Conservation (phyloP, 2,888 invertebrate genomes). For the Macaria notata region DNA sequence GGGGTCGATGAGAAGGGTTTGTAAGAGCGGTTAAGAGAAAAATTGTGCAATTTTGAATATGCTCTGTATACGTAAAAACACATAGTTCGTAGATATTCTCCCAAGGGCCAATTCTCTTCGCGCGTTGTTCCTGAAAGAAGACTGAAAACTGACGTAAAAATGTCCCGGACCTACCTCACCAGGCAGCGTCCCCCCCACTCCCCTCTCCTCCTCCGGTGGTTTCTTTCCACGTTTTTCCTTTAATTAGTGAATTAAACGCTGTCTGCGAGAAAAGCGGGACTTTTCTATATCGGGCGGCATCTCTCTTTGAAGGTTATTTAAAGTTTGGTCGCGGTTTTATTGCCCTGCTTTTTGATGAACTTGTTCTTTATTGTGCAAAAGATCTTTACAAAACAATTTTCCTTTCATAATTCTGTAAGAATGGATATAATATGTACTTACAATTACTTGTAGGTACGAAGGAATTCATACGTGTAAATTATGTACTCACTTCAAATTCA, state of each 20-base stretch:
- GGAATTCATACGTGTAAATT: no score
- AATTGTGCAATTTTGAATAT: no score
- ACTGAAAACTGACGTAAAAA: slow-evolving; percentile 79
- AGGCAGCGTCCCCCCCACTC: slow-evolving; percentile 52
- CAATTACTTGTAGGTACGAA: no score
- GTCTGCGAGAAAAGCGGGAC: slow-evolving; percentile 29
- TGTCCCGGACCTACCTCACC: slow-evolving; percentile 76
- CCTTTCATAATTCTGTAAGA: no score
- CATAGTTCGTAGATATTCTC: neutral
- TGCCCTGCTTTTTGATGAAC: no score
- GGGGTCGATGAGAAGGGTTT: no score
- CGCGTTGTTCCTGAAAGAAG: slow-evolving; percentile 52
- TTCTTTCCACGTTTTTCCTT: slow-evolving; percentile 58
- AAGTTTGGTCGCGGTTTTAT: no score
- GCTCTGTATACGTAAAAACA: no score
- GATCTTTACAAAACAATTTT: neutral
- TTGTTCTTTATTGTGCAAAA: neutral
- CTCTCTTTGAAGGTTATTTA: slow-evolving; percentile 1
- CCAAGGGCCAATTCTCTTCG: slow-evolving; percentile 45
- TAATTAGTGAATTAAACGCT: slow-evolving; percentile 75
- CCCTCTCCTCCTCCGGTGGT: slow-evolving; percentile 46
- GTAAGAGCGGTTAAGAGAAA: no score
- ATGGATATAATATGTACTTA: no score
- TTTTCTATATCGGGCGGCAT: slow-evolving; percentile 24
- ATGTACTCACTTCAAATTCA: no score